Percentiles rank a stretch among this genome's conserved stretches.
phyloP scores from a whole-genome alignment of 2,888 invertebrate species.

The Thereva unica region DNA sequence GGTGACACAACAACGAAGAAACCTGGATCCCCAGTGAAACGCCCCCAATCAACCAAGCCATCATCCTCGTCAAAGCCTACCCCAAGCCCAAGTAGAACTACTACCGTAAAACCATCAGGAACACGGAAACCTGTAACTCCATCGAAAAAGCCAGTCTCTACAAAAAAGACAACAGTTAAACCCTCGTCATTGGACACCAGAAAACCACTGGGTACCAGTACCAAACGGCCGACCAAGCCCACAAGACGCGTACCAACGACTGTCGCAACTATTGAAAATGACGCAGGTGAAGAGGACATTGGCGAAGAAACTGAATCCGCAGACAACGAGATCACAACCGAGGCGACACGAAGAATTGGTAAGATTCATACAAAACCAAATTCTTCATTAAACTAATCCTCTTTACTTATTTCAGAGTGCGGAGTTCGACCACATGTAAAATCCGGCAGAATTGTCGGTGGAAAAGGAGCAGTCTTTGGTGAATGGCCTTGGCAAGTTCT shows the following conservation, averaged over 20 bases:
- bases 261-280: conserved; percentile 53
- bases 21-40: conserved; percentile 40
- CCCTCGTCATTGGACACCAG: conserved; percentile 50
- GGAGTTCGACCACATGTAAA: conserved; percentile 82
- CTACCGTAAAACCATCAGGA: conserved; percentile 46
- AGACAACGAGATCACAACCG: conserved; percentile 39
- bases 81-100: conserved; percentile 50
- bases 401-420: conserved; percentile 68
- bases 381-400: conserved; percentile 47
- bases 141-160: conserved; percentile 52
- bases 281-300: conserved; percentile 47
- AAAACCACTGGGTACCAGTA: conserved; percentile 1
- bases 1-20: conserved; percentile 45
- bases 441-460: conserved; percentile 84
- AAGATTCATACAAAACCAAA: conserved; percentile 43
- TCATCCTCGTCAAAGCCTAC: conserved; percentile 43
- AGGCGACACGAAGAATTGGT: conserved; percentile 47
- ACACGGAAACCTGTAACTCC: conserved; percentile 50
- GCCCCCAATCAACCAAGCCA: conserved; percentile 40
- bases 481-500: conserved; percentile 94
- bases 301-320: conserved; percentile 36
- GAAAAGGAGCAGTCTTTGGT: conserved; percentile 83
- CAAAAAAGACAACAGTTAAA: conserved; percentile 54
- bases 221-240: conserved; percentile 49
- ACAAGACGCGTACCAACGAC: conserved; percentile 53